phyloP scores from a whole-genome alignment of 1,140 invertebrate species.

The Aculops lycopersici region DNA sequence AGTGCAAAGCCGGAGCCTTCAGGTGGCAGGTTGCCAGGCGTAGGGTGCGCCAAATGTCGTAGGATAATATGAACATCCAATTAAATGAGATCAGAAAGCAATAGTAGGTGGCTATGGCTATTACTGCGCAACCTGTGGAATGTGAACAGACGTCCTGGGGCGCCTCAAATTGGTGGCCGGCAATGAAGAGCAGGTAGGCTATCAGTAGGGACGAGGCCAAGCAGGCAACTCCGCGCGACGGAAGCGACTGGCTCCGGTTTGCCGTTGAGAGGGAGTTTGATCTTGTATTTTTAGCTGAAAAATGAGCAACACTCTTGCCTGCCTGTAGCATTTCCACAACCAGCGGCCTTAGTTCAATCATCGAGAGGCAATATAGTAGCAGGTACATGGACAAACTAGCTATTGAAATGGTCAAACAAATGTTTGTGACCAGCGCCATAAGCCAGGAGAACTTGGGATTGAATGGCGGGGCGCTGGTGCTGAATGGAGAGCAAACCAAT shows the following conservation, averaged over 20 bases:
- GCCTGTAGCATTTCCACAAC: not conserved
- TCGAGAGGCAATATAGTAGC: no score
- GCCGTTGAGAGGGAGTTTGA: not conserved
- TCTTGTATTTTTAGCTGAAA: not conserved
- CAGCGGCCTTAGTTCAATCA: not conserved
- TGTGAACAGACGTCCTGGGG: slow-evolving; percentile 9
- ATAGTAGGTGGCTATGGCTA: slow-evolving; percentile 21
- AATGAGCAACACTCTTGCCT: not conserved
- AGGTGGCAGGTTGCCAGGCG: slow-evolving; percentile 20
- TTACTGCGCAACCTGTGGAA: slow-evolving; percentile 12
- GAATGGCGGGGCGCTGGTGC: no score
- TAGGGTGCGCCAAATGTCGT: slow-evolving; percentile 23
- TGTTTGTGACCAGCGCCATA: not conserved
- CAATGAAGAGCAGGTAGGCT: slow-evolving; percentile 19
- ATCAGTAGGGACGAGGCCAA: slow-evolving; percentile 18
- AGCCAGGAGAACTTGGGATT: no score
- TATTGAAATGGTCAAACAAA: not conserved
- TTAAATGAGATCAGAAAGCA: slow-evolving; percentile 23
- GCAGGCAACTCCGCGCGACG: slow-evolving; percentile 21
- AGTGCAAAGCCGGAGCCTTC: slow-evolving; percentile 15
- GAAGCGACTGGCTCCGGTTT: slow-evolving; percentile 17
- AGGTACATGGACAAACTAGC: not conserved
- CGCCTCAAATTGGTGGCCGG: no score
- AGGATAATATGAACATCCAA: slow-evolving; percentile 27
- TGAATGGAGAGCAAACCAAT: no score